These are phyloP conservation scores for Amblyraja radiata DNA, from an alignment of 2,797 vertebrate species.

Conservation along the genomic window DNA sequence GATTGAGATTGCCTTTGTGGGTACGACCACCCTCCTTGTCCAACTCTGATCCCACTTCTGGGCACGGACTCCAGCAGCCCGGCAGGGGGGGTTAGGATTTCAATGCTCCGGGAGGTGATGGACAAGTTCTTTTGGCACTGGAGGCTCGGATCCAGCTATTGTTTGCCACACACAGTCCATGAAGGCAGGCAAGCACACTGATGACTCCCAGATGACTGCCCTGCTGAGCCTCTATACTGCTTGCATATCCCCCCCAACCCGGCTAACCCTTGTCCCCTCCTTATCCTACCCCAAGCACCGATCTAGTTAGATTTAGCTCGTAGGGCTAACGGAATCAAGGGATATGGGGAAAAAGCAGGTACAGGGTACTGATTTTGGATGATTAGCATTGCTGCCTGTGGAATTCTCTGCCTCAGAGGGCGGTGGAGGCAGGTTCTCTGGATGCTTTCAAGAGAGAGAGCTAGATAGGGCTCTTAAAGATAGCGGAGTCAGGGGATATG, in stretches of 20 bases:
- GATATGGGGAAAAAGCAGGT: too few relatives aligned
- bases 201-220: conserved; percentile 31
- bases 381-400: too few relatives aligned
- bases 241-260: neutral
- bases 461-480: too few relatives aligned
- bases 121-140: conserved; percentile 36
- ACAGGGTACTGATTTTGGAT: too few relatives aligned
- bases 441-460: too few relatives aligned
- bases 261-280: neutral
- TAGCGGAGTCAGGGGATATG: too few relatives aligned
- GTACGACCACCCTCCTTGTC: neutral
- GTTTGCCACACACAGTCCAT: conserved; percentile 10
- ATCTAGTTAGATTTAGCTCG: too few relatives aligned
- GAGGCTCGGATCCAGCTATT: neutral
- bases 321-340: too few relatives aligned
- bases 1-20: conserved; percentile 9
- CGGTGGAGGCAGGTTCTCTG: too few relatives aligned
- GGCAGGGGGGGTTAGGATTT: conserved; percentile 26
- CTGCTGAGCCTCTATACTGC: conserved; percentile 21
- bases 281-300: conserved; percentile 1
- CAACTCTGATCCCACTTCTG: neutral
- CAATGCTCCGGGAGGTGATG: conserved; percentile 13
- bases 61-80: conserved; percentile 1
- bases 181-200: conserved; percentile 26
- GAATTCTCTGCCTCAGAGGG: too few relatives aligned